Percentiles rank a stretch among this genome's conserved stretches.
phyloP scores from a whole-genome alignment of 2,113 vertebrate genomes.

The Heliornis fulica region DNA sequence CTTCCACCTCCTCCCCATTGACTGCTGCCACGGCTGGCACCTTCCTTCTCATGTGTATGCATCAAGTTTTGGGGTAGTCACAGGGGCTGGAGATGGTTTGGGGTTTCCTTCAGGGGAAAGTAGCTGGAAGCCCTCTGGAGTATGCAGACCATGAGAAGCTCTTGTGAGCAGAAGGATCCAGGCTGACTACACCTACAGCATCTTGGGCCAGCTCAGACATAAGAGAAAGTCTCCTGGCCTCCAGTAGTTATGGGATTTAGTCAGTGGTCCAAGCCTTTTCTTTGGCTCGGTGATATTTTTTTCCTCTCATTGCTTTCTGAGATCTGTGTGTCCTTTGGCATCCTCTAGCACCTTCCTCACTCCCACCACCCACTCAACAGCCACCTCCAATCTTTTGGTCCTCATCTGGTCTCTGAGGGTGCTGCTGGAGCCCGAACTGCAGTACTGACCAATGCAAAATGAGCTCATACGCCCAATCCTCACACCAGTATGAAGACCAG shows the following conservation, averaged over 20 bases:
- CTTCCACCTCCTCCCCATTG: neutral
- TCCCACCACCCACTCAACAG: neutral
- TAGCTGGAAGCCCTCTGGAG: neutral
- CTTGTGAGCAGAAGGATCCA: neutral
- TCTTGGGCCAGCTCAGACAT: neutral
- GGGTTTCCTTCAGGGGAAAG: neutral
- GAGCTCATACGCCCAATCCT: neutral
- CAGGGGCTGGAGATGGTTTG: neutral
- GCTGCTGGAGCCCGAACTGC: neutral
- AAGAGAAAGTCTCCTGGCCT: neutral
- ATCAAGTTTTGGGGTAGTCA: neutral
- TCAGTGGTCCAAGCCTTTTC: neutral
- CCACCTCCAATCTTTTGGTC: neutral
- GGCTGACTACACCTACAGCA: neutral
- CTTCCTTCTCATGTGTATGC: accelerated
- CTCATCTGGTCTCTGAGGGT: neutral
- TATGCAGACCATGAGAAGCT: neutral
- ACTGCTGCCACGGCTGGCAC: neutral
- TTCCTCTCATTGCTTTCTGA: neutral
- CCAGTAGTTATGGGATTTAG: neutral
- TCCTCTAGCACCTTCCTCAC: accelerated
- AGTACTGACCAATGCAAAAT: neutral
- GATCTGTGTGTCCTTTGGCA: neutral
- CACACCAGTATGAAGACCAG: neutral
- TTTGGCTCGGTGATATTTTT: neutral